Conservation (phyloP, 2,113 vertebrate genomes). For the Hippocampus zosterae region DNA sequence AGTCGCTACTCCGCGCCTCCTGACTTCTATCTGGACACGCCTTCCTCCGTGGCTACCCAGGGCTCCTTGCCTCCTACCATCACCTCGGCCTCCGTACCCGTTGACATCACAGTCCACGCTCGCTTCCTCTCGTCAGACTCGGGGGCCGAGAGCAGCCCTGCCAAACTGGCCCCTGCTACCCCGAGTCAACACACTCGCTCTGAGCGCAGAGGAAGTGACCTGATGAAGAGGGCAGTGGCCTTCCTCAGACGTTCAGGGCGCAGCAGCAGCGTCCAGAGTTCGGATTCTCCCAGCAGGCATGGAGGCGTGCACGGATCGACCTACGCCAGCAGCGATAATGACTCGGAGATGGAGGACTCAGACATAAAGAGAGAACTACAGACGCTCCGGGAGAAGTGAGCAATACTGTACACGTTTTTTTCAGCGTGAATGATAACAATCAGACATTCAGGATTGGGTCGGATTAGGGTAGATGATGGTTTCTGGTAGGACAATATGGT, state of each 20-base stretch:
- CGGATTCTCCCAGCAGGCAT: conserved; percentile 75
- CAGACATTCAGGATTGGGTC: background rate
- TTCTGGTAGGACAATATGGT: no score
- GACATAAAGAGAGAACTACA: conserved; percentile 92
- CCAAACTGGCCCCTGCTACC: conserved; percentile 60
- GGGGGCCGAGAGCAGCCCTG: conserved; percentile 78
- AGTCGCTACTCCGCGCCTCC: conserved; percentile 90
- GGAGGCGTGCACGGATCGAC: conserved; percentile 81
- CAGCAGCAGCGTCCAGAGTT: conserved; percentile 76
- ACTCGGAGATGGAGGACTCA: conserved; percentile 91
- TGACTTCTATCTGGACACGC: conserved; percentile 86
- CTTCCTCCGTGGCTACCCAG: conserved; percentile 74
- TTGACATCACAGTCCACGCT: conserved; percentile 58
- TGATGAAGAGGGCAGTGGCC: conserved; percentile 86
- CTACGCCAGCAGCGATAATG: conserved; percentile 95
- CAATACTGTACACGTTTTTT: background rate
- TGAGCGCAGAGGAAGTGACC: conserved; percentile 76
- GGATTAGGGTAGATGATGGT: background rate
- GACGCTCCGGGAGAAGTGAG: conserved; percentile 91
- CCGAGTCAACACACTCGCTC: conserved; percentile 67
- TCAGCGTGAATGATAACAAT: background rate
- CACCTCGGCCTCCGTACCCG: conserved; percentile 76
- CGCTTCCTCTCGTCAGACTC: conserved; percentile 87
- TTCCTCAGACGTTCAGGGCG: conserved; percentile 85
- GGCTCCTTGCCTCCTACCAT: conserved; percentile 74